These are phyloP conservation scores for Heteronetta atricapilla DNA, from an alignment of 2,113 vertebrate species.

Conservation along the genomic window DNA sequence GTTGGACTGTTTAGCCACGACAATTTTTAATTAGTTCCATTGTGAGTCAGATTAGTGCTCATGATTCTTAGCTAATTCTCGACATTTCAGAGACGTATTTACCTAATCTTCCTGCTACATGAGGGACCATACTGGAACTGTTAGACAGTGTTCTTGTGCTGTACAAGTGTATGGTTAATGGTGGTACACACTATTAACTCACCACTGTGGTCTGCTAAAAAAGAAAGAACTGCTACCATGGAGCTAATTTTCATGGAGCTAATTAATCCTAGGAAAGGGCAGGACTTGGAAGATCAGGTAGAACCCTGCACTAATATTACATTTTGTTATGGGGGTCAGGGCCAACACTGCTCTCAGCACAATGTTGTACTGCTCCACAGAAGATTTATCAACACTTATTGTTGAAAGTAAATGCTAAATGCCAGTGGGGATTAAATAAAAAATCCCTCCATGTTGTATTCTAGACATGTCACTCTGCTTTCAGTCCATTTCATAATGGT, in stretches of 20 bases:
- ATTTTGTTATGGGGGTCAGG: not conserved
- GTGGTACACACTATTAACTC: not conserved
- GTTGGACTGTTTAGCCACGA: not conserved
- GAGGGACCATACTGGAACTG: not conserved
- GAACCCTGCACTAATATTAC: not conserved
- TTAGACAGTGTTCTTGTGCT: fast-evolving
- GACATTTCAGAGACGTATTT: not conserved
- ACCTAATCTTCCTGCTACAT: not conserved
- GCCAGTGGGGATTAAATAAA: not conserved
- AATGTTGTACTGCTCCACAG: not conserved
- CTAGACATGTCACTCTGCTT: not conserved
- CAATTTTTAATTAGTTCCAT: not conserved
- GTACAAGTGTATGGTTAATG: not conserved
- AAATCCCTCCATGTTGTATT: not conserved
- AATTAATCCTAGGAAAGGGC: not conserved
- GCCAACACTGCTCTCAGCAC: not conserved
- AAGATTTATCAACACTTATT: not conserved
- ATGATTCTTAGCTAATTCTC: not conserved
- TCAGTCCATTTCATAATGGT: not conserved
- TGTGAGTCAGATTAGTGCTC: not conserved
- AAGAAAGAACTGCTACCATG: not conserved
- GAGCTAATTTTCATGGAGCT: not conserved
- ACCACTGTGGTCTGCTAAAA: not conserved
- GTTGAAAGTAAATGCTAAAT: not conserved
- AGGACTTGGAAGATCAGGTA: not conserved